Evolutionary conservation across 2,888 invertebrate genomes (phyloP).

Genomic region (Temnothorax ravouxi): DNA sequence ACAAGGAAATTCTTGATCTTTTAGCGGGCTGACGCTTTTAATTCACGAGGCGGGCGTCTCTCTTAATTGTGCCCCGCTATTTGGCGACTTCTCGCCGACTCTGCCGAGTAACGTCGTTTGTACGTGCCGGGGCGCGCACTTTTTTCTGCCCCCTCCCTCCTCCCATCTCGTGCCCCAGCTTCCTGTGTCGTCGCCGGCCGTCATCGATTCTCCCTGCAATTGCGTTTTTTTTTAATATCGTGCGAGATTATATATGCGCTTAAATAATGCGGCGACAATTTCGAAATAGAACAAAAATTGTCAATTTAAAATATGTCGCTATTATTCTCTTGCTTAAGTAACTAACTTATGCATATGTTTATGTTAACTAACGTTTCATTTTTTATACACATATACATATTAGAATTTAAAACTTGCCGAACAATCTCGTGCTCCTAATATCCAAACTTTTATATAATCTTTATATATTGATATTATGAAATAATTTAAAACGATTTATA

Average conservation of each 20-base stretch:
- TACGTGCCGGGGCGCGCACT: constrained; percentile 8
- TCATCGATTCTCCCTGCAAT: constrained; percentile 14
- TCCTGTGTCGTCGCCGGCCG: constrained; percentile 13
- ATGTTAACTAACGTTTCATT: not conserved
- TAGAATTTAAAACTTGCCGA: not conserved
- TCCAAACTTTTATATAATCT: not conserved
- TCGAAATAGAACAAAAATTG: not conserved
- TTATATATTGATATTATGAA: not conserved
- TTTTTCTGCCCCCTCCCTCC: not conserved
- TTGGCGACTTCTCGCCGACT: constrained; percentile 55
- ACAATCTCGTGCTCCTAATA: not conserved
- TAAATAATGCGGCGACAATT: not conserved
- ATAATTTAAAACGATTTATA: not conserved
- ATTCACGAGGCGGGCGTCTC: constrained; percentile 77
- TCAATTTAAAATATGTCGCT: not conserved
- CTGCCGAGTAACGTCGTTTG: constrained; percentile 50
- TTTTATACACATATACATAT: too few relatives aligned
- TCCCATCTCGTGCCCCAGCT: not conserved
- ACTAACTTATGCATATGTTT: not conserved
- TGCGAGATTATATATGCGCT: not conserved
- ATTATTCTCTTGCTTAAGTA: not conserved
- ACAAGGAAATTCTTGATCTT: constrained; percentile 80
- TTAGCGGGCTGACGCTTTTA: constrained; percentile 81
- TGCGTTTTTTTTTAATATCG: constrained; percentile 10
- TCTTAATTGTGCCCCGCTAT: constrained; percentile 77